phyloP scores from a whole-genome alignment of 92 coral and sea anemone genomes.

The Parazoanthus atlanticus region DNA sequence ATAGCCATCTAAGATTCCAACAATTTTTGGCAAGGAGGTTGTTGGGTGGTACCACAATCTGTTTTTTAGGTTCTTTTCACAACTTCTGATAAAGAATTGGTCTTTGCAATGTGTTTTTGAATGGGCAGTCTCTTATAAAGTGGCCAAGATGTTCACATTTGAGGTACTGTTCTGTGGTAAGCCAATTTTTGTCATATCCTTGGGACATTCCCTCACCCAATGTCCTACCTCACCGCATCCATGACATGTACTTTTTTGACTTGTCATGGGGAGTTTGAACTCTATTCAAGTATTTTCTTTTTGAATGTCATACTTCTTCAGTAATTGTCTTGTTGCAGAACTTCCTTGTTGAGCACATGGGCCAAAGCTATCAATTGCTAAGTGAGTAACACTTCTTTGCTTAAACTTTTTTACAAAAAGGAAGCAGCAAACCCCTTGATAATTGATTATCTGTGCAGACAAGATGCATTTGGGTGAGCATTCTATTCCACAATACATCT shows the following conservation, averaged over 20 bases:
- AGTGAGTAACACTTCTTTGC: not conserved
- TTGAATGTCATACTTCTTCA: not conserved
- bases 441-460: not conserved
- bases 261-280: not conserved
- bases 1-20: not conserved
- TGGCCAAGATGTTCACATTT: constrained; percentile 47
- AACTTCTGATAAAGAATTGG: not conserved
- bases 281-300: not conserved
- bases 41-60: not conserved
- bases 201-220: not conserved
- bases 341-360: not conserved
- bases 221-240: not conserved
- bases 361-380: not conserved
- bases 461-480: not conserved
- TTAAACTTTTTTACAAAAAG: not conserved
- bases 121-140: constrained; percentile 23
- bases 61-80: not conserved
- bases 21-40: constrained; percentile 1
- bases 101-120: not conserved
- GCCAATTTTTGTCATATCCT: constrained; percentile 41
- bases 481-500: not conserved
- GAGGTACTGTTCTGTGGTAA: constrained; percentile 39
- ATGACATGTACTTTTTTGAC: not conserved
- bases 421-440: not conserved
- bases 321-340: not conserved